Evolutionary conservation across 2,113 vertebrate genomes (phyloP).

Genomic region (Balaeniceps rex): DNA sequence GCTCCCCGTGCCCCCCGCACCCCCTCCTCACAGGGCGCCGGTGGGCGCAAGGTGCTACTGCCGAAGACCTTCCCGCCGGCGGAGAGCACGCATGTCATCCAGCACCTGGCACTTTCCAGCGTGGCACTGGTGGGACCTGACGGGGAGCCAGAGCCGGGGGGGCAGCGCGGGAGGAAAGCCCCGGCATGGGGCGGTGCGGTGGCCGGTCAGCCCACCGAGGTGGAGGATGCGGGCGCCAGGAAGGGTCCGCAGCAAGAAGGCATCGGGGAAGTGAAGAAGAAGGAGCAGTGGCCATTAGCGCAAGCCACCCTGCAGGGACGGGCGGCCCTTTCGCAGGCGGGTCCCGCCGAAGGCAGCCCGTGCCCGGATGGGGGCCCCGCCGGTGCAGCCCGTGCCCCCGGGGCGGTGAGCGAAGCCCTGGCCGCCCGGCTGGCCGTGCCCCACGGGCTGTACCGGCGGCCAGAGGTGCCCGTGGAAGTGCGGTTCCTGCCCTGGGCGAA

Average conservation of each 20-base stretch:
- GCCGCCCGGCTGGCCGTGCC: constrained; percentile 37
- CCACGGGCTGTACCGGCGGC: constrained; percentile 37
- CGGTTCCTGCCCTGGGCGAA: constrained; percentile 75
- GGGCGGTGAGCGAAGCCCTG: constrained; percentile 30
- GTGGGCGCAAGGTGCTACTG: neutral
- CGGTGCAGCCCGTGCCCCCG: constrained; percentile 37
- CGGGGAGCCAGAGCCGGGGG: constrained; percentile 39
- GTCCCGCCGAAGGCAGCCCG: fast-evolving
- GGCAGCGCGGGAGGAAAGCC: constrained; percentile 47
- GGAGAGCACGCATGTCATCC: constrained; percentile 44
- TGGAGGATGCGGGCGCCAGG: constrained; percentile 48
- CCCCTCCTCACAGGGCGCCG: neutral
- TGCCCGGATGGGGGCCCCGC: constrained; percentile 24
- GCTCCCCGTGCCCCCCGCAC: constrained; percentile 27
- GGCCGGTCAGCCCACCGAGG: constrained; percentile 8
- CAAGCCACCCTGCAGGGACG: neutral
- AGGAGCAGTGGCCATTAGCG: constrained; percentile 41
- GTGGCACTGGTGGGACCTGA: constrained; percentile 60
- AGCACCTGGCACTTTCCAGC: constrained; percentile 51
- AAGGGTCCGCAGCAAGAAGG: constrained; percentile 46
- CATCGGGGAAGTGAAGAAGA: constrained; percentile 40
- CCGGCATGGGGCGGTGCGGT: constrained; percentile 3
- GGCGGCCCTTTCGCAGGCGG: neutral
- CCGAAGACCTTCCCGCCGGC: neutral
- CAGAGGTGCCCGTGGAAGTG: constrained; percentile 30